Base-by-base conservation (phyloP, 37 sponge, comb jelly and placozoan species). In the Dysidea cf. avara region DNA sequence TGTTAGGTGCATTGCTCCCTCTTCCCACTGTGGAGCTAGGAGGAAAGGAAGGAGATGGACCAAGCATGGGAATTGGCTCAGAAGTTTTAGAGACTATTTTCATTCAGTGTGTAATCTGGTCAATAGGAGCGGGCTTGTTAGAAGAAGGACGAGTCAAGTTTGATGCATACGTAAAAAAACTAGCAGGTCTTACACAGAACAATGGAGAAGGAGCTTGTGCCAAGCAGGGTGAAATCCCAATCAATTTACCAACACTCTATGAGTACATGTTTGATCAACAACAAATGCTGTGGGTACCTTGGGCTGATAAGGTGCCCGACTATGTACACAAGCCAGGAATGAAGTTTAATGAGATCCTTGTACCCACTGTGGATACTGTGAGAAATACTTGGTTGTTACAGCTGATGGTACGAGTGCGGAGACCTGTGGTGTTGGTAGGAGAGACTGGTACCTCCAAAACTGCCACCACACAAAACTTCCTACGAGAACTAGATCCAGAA, bases 381-480 rank as follows among this genome's bases (percentile, higher is more conserved):
- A 39, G 99, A 20, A 94, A 86, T 59, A 94, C 95, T 2, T 97
- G 99, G 99, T 87, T 97, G 18, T 68, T 97, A 51, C 78, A 97
- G 54, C 87, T 92, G 73, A 97, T 97, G 99, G 74, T 94, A 24
- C 67, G 88, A 29, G 77, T 92, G 33, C 65, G 63, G 54, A 71
- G 80, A 31, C 99, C 99, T 12, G 89, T 95, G 31, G 89, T 97
- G 17, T 87, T 97, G 33, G 95, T 97, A 2, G 99, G 99, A 48
- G 99, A 97, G 77, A 97, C 95, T 34, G 99, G 99, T 5, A 97
- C 99, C 1, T 97, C 99, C 21, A 97, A 97, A 61, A 94, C 95
- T 28, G 99, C 99, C 14, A 97, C 99, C 16, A 89, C 77, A 20
- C 87, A 85, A 57, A 88, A 94, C 78, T 94, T 87, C 43, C 77